phyloP scores from a whole-genome alignment of 2,113 vertebrate genomes.

The Brienomyrus brachyistius region DNA sequence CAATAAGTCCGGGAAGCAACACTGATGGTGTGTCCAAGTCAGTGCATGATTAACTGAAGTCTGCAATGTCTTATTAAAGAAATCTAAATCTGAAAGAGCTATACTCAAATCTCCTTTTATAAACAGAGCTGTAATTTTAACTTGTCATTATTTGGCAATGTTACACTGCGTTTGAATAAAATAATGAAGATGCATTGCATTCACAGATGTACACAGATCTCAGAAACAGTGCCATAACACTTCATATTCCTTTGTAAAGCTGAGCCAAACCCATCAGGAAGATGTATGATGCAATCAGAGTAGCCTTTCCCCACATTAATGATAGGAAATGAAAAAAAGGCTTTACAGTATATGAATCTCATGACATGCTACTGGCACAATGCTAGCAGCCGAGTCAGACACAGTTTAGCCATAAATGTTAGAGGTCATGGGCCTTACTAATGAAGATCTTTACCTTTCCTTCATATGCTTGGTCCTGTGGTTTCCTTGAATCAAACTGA shows the following conservation, averaged over 20 bases:
- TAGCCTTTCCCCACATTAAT: neutral
- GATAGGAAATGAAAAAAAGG: neutral
- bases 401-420: neutral
- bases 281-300: neutral
- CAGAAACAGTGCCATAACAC: neutral
- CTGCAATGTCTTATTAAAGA: neutral
- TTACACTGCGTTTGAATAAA: neutral
- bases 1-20: neutral
- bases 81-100: neutral
- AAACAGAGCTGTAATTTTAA: neutral
- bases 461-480: slow-evolving; percentile 36
- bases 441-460: slow-evolving; percentile 52
- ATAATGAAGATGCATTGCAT: neutral
- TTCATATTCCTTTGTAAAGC: neutral
- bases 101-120: neutral
- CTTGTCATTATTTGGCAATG: neutral
- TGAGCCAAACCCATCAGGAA: neutral
- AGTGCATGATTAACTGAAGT: neutral
- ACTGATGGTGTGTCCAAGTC: neutral
- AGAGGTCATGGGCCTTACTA: neutral
- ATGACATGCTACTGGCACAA: neutral
- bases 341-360: neutral
- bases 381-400: neutral
- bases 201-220: neutral
- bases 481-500: slow-evolving; percentile 42